phyloP scores from a whole-genome alignment of 1,140 invertebrate species.

The Proctacanthus coquilletti region DNA sequence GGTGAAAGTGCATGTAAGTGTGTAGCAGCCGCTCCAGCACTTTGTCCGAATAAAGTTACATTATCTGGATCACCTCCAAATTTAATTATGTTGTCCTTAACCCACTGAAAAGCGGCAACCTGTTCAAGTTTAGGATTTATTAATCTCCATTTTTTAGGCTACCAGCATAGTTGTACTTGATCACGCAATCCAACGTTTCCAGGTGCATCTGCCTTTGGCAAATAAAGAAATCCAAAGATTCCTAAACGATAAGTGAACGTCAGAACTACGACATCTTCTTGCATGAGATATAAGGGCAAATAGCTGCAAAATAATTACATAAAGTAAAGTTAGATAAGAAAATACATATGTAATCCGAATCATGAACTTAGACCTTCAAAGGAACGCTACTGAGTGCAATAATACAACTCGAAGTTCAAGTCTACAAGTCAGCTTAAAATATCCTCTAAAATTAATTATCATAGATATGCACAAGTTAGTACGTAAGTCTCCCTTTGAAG shows the following conservation, averaged over 20 bases:
- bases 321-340: background rate
- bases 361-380: too few relatives aligned
- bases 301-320: conserved; percentile 22
- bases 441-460: too few relatives aligned
- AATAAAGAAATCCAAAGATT: conserved; percentile 36
- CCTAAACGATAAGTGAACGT: conserved; percentile 48
- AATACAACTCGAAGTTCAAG: too few relatives aligned
- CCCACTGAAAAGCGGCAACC: conserved; percentile 39
- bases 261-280: conserved; percentile 42
- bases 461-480: too few relatives aligned
- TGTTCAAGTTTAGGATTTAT: too few relatives aligned
- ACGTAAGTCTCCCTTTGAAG: too few relatives aligned
- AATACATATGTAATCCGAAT: conserved; percentile 22
- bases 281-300: conserved; percentile 41
- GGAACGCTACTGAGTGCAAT: too few relatives aligned
- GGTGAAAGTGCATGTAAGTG: conserved; percentile 19
- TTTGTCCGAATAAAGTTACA: conserved; percentile 36
- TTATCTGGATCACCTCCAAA: conserved; percentile 44
- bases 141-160: too few relatives aligned
- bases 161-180: too few relatives aligned
- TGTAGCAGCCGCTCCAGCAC: conserved; percentile 31
- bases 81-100: conserved; percentile 39
- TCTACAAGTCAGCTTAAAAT: too few relatives aligned
- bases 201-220: conserved; percentile 33
- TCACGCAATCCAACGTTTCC: conserved; percentile 46